Conservation (phyloP, 2,797 vertebrate genomes). For the Fundulus diaphanus region DNA sequence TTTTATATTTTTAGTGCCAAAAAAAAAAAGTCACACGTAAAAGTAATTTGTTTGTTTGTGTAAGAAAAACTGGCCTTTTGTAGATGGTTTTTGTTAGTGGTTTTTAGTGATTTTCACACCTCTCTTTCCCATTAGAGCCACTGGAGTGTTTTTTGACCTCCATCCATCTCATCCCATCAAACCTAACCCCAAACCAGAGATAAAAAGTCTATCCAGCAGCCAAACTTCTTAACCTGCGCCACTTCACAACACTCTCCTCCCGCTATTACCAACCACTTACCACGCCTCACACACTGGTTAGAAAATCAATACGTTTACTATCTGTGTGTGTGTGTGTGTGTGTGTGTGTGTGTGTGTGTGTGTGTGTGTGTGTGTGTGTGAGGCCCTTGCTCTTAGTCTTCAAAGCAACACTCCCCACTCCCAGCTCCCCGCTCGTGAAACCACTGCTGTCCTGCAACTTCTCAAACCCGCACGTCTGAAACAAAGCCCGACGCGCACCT, state of each 20-base stretch:
- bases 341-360: slow-evolving; percentile 2
- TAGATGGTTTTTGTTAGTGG: slow-evolving; percentile 27
- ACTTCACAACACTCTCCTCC: slow-evolving; percentile 66
- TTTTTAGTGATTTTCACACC: slow-evolving; percentile 41
- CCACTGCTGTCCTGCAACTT: slow-evolving; percentile 52
- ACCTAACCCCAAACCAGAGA: slow-evolving; percentile 51
- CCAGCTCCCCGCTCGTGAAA: slow-evolving; percentile 29
- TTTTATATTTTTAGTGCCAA: slow-evolving; percentile 5
- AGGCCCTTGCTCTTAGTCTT: slow-evolving; percentile 47
- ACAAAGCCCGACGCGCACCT: slow-evolving; percentile 68
- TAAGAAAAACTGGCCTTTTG: slow-evolving; percentile 17
- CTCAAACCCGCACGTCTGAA: slow-evolving; percentile 54
- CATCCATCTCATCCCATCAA: slow-evolving; percentile 59
- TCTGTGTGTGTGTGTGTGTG: slow-evolving; percentile 13
- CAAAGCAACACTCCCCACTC: slow-evolving; percentile 56
- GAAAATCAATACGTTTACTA: slow-evolving; percentile 65
- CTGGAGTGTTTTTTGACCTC: slow-evolving; percentile 60
- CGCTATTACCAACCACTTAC: slow-evolving; percentile 69
- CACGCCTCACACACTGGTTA: slow-evolving; percentile 53
- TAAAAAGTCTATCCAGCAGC: slow-evolving; percentile 59
- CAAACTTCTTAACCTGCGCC: slow-evolving; percentile 69
- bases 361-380: slow-evolving; percentile 19
- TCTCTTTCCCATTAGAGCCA: slow-evolving; percentile 37
- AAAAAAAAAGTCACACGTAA: neutral
- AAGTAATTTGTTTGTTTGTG: neutral